Percentiles rank a stretch among this genome's conserved stretches.
Conservation (phyloP, 2,113 vertebrate species). For the Tyrannus savana region DNA sequence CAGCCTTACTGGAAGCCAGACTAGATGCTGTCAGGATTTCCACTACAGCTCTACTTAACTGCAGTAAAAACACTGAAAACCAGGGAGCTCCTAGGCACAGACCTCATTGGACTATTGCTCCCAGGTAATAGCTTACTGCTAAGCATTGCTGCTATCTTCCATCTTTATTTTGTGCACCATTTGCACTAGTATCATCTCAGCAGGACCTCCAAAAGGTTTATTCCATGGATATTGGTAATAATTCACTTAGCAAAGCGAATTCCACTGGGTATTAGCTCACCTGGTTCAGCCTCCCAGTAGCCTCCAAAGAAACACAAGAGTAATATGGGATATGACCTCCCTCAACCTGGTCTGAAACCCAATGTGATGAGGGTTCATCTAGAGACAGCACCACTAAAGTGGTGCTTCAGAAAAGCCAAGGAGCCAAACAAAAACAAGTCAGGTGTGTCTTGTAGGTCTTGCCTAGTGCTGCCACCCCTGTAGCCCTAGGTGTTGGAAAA, state of each 20-base stretch:
- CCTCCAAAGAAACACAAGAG: background rate
- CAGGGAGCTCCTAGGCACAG: background rate
- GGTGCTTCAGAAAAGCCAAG: background rate
- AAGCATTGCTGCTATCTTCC: background rate
- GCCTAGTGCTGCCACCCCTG: background rate
- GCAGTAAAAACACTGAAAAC: background rate
- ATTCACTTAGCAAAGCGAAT: background rate
- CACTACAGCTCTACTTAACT: background rate
- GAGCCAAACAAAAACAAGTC: background rate
- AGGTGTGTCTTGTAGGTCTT: background rate
- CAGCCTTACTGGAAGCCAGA: background rate
- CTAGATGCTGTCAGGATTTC: background rate
- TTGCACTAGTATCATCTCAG: background rate
- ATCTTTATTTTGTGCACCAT: background rate
- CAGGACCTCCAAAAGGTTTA: background rate
- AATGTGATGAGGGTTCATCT: rapidly evolving
- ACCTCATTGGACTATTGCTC: background rate
- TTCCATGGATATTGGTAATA: background rate
- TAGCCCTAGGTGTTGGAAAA: background rate
- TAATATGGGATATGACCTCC: background rate
- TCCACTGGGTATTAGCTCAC: background rate
- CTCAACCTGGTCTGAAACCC: background rate
- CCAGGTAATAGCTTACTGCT: background rate
- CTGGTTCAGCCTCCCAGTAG: background rate
- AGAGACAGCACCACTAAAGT: background rate